Base-by-base conservation (phyloP, 2,113 vertebrate species). In the Ranitomeya variabilis region DNA sequence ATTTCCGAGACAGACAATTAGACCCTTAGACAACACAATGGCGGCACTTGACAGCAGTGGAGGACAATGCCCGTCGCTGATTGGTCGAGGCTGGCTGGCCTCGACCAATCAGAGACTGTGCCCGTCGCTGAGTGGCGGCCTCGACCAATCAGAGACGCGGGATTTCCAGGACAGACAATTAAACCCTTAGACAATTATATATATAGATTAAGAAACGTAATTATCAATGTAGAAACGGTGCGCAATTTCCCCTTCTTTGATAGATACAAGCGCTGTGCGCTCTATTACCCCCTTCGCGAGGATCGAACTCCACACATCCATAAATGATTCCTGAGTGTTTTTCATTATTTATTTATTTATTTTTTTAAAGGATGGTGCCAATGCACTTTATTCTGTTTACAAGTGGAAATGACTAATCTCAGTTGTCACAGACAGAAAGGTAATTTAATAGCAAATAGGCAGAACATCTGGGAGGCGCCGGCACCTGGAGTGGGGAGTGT, bases 351-450 rank as follows among this genome's bases (percentile, higher is more conserved):
- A n/a, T n/a, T 45, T 45, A 31, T 73, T 57, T 9, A 21, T 12
- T 19, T 73, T 37, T 8, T 11, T 14, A 19, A 16, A 10, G 8
- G 55, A 81, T 19, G 1, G 45, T 13, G 45, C 16, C 62, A 37
- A 52, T 21, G 19, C 7, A 21, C 12, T 83, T 83, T 83, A 83
- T 83, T 83, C 62, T 7, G 67, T 83, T 83, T n/a, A 19, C 60
- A 54, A n/a, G 13, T 7, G 0, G 8, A 67, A 69, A 67, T 83
- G 12, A 78, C 19, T 19, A 51, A 67, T 83, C 37, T 64, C 31
- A 18, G 23, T 59, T 37, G 54, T 80, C 79, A 37, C n/a, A 26
- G 31, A 80, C 13, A 80, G 8, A 31, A 31, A 14, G 15, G 7
- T 69, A 67, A 83, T 66, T 64, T 52, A 67, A 83, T 67, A 62